Evolutionary conservation across 2,888 invertebrate genomes (phyloP).

Genomic region (Pristionchus arcanus): DNA sequence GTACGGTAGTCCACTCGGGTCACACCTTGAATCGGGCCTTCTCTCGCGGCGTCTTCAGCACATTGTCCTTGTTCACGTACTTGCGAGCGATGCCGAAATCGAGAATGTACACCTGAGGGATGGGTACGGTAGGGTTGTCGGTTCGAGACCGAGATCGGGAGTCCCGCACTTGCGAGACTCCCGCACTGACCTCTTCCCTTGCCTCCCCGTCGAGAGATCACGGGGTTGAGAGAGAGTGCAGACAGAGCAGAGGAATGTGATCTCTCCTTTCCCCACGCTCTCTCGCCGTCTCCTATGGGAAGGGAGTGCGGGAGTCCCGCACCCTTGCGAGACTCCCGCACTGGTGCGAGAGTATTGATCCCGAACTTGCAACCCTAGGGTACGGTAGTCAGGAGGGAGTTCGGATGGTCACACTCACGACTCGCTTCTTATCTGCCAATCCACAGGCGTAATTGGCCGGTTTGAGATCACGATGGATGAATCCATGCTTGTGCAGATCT

Average conservation of each 20-base stretch:
- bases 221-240: no score
- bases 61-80: slow-evolving; percentile 65
- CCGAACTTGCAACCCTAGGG: slow-evolving; percentile 71
- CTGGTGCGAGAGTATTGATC: no score
- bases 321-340: no score
- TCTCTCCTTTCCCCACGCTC: no score
- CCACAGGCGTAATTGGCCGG: slow-evolving; percentile 73
- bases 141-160: no score
- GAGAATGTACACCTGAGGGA: slow-evolving; percentile 72
- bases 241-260: no score
- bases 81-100: slow-evolving; percentile 75
- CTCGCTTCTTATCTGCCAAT: slow-evolving; percentile 56
- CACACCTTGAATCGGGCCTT: slow-evolving; percentile 67
- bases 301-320: no score
- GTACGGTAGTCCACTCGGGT: background rate
- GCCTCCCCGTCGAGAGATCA: no score
- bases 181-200: no score
- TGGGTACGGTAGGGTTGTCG: no score
- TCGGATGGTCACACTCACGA: background rate
- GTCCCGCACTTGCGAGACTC: no score
- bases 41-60: slow-evolving; percentile 67
- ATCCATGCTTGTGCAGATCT: slow-evolving; percentile 74
- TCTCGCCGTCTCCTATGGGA: no score
- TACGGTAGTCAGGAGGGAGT: background rate
- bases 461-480: slow-evolving; percentile 74